A percentile compares a stretch with the other conserved stretches of the same genome.
phyloP scores from a whole-genome alignment of 2,113 vertebrate genomes.

The Trachemys scripta region DNA sequence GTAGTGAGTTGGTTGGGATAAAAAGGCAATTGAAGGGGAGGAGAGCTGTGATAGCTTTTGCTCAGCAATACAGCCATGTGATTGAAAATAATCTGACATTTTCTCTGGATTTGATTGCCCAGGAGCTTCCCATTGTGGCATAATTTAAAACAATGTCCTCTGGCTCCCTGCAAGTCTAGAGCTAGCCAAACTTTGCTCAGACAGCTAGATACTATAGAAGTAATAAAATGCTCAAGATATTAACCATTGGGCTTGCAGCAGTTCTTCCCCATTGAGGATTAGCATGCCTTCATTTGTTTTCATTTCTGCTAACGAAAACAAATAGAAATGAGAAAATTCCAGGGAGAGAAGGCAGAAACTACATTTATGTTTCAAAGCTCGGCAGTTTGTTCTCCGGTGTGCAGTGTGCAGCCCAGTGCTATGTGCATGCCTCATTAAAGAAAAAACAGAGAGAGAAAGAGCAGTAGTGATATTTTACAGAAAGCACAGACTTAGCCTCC shows the following conservation, averaged over 20 bases:
- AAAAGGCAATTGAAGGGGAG: not conserved
- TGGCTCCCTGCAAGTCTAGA: not conserved
- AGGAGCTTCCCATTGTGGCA: not conserved
- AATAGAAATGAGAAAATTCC: conserved; percentile 60
- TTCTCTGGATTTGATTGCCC: not conserved
- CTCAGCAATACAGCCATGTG: not conserved
- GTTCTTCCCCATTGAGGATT: conserved; percentile 29
- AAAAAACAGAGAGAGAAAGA: conserved; percentile 20
- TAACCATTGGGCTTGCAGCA: conserved; percentile 27
- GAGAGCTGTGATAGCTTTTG: not conserved
- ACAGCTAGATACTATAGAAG: not conserved
- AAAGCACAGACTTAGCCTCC: conserved; percentile 12
- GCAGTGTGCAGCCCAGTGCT: not conserved
- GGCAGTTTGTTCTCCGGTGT: conserved; percentile 7
- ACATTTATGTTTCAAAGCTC: conserved; percentile 47
- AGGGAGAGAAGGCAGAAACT: conserved; percentile 38
- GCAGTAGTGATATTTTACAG: conserved; percentile 46
- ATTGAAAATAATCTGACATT: conserved; percentile 20
- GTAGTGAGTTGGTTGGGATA: not conserved
- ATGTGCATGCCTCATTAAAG: conserved; percentile 63
- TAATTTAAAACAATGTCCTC: conserved; percentile 12
- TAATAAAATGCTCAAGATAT: conserved; percentile 19
- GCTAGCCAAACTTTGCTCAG: conserved; percentile 19
- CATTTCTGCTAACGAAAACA: conserved; percentile 76
- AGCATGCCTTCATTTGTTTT: conserved; percentile 67